Evolutionary conservation across 2,113 vertebrate genomes (phyloP), one percentile per base, ranked within the genome.

Genomic region (Hippocampus zosterae): DNA sequence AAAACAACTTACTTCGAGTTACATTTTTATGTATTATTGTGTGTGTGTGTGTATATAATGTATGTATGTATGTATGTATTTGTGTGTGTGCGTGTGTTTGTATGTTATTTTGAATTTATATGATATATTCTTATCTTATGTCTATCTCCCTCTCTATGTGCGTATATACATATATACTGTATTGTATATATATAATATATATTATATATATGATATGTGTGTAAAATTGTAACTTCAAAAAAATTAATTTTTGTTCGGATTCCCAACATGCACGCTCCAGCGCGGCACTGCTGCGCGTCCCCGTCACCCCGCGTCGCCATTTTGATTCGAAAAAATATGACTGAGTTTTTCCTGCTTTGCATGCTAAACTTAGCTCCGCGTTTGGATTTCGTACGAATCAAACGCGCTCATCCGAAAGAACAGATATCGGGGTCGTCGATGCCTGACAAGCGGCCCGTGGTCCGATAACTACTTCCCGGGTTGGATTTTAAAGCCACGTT

Each of bases 271-370:
- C 84, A 11, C 88, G 84, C 67, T 2, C 76, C 72, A 12, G 50
- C 11, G 64, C 9, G 27, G 52, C 8, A 76, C 78, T 61, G 1
- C 25, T 71, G 87, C 84, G 82, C 89, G 87, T 68, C 72, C 86
- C 23, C 84, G 83, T 55, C 57, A 60, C 27, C 60, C 76, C 72
- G 72, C 80, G 84, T 88, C 92, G 92, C 92, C 92, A 92, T 92
- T 92, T 92, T 92, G 91, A 90, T 89, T 91, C 80, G 82, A 91
- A 65, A 91, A 88, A 90, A 91, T 87, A 92, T 90, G 86, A 90
- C 77, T 84, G 88, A 84, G 87, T 91, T 92, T 92, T 85, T 87
- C 77, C 87, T 86, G 82, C 79, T 80, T 86, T 80, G 81, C 84
- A 71, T 85, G 89, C 84, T 89, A 86, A 85, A 87, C 75, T 84